Base-by-base conservation (phyloP, 2,797 vertebrate species). In the Tachyglossus aculeatus region DNA sequence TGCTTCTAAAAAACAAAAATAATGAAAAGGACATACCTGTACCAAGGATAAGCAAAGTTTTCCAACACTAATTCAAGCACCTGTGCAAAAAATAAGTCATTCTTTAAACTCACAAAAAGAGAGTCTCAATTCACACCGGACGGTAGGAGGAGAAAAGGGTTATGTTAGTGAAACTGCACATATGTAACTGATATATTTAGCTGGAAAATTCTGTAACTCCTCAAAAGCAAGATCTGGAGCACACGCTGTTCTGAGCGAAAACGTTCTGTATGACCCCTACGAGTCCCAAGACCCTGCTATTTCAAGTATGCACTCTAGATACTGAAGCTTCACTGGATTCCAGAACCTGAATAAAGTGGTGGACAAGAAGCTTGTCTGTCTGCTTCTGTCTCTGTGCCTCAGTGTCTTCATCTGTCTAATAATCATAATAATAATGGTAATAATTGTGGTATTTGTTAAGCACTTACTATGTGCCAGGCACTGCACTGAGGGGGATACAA, bases 21-120 rank as follows among this genome's bases (percentile, higher is more conserved):
- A 57, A 70, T 10, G 27, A 32, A 64, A 80, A 80, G 55, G 29
- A 61, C 93, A 2, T 93, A 98, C 98, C 96, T 96, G 93, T 98
- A 99, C 97, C 98, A 99, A 0, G 97, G 96, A 84, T 96, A 96
- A 82, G 99, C 94, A 69, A 98, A 98, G 87, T 97, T 98, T 92
- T 99, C 97, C 74, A 99, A 94, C 53, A 98, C 95, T 65, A 99
- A 74, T 85, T 99, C 97, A 79, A 99, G 93, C 68, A 99, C 94
- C 98, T 99, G 84, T 5, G 43, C 56, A 85, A 60, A 89, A 85
- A 62, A 62, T 16, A 63, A 48, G 53, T 37, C 31, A 55, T 12
- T 36, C 6, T 33, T 56, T 57, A 19, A 64, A 11, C 31, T 76
- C 22, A 65, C 3, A 78, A 60, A 36, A 52, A 21, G 15, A 24